Base-by-base conservation (phyloP, 2,797 vertebrate genomes). In the Typhlichthys subterraneus region DNA sequence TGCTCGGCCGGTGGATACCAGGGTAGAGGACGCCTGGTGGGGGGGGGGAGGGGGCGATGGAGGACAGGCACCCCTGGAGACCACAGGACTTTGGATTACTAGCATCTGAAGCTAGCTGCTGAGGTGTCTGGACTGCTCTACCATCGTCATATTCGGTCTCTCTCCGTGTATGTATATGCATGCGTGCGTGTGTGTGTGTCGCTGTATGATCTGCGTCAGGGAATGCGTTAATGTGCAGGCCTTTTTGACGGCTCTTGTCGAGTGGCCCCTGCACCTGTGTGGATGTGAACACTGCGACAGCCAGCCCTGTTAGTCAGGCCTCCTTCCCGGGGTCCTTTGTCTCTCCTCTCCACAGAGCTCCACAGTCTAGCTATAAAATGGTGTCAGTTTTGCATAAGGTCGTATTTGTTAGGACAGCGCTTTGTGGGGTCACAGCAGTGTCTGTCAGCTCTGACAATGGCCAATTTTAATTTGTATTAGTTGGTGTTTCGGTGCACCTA, bases 11-110 rank as follows among this genome's bases (percentile, higher is more conserved):
- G 70, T 63, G 80, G 72, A 66, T 81, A 61, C 68, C 10, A 76
- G 71, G 81, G 78, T 89, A 90, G 81, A 89, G 88, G 90, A 91
- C 88, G 82, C 76, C 84, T 70, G 77, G 5, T 8, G 33, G 33
- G 33, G 33, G 33, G 33, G 33, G 31, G 33, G 2, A 1, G 33
- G 7, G 23, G 23, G 23, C 23, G 23, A 38, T 38, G 79, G 75
- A 85, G 61, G 78, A 80, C 79, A 77, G 78, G 75, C 71, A 72
- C 74, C 62, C 87, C 70, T 75, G 29, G n/a, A 73, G 73, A 82
- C 80, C 81, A 42, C 67, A 75, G 86, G 70, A 71, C 74, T 81
- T 73, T 84, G 82, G 77, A 81, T 50, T 57, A 62, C 67, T 82
- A 74, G 75, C 79, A 84, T 80, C 84, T 61, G 66, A 67, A 61